Conservation (phyloP, 2,888 invertebrate species). For the Apoda limacodes region DNA sequence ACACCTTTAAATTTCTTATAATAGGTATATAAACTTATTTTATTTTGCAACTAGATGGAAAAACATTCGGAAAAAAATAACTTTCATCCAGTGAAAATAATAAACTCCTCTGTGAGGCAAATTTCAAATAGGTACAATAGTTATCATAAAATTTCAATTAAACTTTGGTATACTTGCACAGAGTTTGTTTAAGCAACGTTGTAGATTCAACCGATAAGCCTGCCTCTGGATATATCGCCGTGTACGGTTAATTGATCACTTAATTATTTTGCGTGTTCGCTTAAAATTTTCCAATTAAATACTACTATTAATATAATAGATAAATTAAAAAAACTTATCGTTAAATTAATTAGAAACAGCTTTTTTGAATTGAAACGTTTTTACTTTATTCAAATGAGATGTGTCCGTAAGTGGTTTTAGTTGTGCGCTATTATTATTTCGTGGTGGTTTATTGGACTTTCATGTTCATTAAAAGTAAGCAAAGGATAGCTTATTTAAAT, state of each 20-base stretch:
- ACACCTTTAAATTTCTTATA: too few species aligned
- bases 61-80: too few species aligned
- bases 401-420: conserved; percentile 52
- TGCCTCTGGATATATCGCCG: too few species aligned
- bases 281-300: conserved; percentile 59
- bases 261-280: conserved; percentile 62
- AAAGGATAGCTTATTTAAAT: conserved; percentile 58
- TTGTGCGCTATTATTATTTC: conserved; percentile 65
- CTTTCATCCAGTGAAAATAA: too few species aligned
- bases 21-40: too few species aligned
- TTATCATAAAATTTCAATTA: too few species aligned
- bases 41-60: too few species aligned
- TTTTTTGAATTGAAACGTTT: conserved; percentile 50
- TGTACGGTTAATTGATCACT: conserved; percentile 63
- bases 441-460: conserved; percentile 59
- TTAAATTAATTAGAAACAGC: conserved; percentile 55
- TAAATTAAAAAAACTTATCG: conserved; percentile 57
- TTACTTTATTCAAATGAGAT: conserved; percentile 65
- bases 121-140: too few species aligned
- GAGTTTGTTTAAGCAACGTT: too few species aligned
- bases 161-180: too few species aligned
- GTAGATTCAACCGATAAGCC: too few species aligned
- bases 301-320: conserved; percentile 58
- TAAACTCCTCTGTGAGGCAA: too few species aligned
- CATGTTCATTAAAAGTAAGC: conserved; percentile 50